Evolutionary conservation across 2,113 vertebrate genomes (phyloP), one percentile per base, ranked within the genome.

Genomic region (Gobiocypris rarus): DNA sequence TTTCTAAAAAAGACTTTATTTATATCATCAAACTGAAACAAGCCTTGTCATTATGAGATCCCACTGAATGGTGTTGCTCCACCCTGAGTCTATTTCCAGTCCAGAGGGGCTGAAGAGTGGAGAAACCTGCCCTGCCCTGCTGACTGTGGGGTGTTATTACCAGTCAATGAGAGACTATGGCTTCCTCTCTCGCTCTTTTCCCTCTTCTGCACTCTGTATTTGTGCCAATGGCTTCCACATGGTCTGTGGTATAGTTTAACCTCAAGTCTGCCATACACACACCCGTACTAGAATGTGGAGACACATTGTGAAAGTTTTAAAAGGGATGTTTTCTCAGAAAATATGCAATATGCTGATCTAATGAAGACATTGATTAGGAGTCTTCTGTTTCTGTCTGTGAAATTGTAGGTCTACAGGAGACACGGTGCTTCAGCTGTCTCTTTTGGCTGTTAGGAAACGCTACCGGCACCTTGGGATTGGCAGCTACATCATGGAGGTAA

Each of bases 1-100:
- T 89, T 83, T 52, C 65, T 61, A 83, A 81, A 90, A 81, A 50
- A 48, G 54, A 45, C n/a, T 75, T 75, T 92, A 93, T 93, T 91
- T 93, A 87, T 90, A 90, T 86, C 88, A 80, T 87, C 61, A 85
- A 88, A 88, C 88, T 88, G 31, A 8, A 78, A 70, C 63, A 34
- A 31, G 88, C 88, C 92, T 91, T 93, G 91, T 94, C 91, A 94
- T 94, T 94, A 93, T 74, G 74, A 80, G 1, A 34, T 84, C 86
- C 86, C 86, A 78, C 89, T 84, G 28, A 9, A 84, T 34, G 45
- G 70, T 69, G 45, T 69, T 28, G 83, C 87, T 88, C 86, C 88
- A 90, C 87, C 83, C 76, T 70, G 73, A 58, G 54, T 63, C 81
- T 87, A 86, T 89, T 89, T 87, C 77, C 77, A 89, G 71, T 77